phyloP scores from a whole-genome alignment of 2,888 invertebrate genomes.

The Protodeltote pygarga region DNA sequence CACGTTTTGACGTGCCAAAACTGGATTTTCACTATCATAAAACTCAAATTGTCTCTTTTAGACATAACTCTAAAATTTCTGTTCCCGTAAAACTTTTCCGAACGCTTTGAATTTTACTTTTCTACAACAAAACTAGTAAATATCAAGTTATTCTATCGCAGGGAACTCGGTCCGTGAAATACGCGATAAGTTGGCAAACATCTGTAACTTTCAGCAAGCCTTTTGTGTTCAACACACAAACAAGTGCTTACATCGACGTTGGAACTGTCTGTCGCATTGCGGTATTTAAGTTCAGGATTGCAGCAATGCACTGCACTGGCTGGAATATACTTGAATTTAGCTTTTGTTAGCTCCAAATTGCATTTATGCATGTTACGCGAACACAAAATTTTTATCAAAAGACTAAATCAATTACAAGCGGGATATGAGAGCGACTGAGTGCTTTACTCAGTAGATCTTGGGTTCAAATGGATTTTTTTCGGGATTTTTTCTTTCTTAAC shows the following conservation, averaged over 20 bases:
- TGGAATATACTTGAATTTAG: too few species aligned
- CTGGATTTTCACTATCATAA: not conserved
- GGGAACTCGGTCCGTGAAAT: constrained; percentile 28
- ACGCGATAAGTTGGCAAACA: constrained; percentile 30
- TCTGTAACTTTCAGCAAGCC: constrained; percentile 19
- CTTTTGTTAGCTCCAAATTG: too few species aligned
- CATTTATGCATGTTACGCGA: too few species aligned
- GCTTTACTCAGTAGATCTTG: too few species aligned
- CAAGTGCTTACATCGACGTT: constrained; percentile 12
- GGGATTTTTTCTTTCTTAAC: too few species aligned
- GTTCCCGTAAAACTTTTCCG: not conserved
- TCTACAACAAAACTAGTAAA: constrained; percentile 11
- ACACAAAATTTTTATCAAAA: too few species aligned
- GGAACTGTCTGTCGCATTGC: constrained; percentile 45
- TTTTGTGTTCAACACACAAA: constrained; percentile 29
- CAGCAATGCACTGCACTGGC: constrained; percentile 10
- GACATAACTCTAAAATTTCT: not conserved
- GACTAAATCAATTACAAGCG: too few species aligned
- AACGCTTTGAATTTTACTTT: not conserved
- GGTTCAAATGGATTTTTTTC: too few species aligned
- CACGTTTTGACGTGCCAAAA: not conserved
- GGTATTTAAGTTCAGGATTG: constrained; percentile 29
- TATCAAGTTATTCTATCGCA: constrained; percentile 13
- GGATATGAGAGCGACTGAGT: too few species aligned
- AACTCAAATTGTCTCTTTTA: too few species aligned